These are phyloP conservation scores for Cebus imitator DNA, from an alignment of 2,113 vertebrate genomes.

Conservation along the genomic window DNA sequence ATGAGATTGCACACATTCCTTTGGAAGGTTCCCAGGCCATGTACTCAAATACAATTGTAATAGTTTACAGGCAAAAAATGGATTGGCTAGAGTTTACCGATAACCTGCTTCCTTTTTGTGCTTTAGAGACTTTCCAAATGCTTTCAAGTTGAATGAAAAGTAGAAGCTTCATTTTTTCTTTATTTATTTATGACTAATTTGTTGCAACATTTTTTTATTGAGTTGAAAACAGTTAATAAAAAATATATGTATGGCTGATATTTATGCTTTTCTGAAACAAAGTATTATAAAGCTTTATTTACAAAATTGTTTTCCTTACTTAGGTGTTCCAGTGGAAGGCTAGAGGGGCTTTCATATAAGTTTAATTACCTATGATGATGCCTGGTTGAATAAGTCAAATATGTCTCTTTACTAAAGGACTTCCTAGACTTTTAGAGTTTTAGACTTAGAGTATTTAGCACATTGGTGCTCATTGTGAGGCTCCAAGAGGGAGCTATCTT, in stretches of 20 bases:
- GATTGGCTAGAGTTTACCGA: not conserved
- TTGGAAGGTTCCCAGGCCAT: not conserved
- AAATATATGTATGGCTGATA: not conserved
- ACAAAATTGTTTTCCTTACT: not conserved
- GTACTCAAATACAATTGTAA: not conserved
- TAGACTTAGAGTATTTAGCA: not conserved
- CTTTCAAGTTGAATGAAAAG: constrained; percentile 27
- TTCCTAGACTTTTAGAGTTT: not conserved
- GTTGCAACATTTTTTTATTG: not conserved
- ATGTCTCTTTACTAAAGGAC: not conserved
- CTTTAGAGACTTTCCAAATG: not conserved
- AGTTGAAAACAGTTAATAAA: not conserved
- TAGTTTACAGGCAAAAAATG: constrained; percentile 14
- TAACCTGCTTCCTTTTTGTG: not conserved
- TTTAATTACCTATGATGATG: not conserved
- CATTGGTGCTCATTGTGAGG: not conserved
- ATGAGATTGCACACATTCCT: constrained; percentile 44
- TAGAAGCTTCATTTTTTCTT: constrained; percentile 22
- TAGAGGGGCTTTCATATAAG: not conserved
- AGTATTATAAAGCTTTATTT: constrained; percentile 41
- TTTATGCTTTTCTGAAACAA: not conserved
- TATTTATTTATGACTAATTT: not conserved
- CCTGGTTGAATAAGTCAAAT: not conserved
- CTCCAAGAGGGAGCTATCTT: not conserved
- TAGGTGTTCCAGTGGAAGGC: not conserved